Percentiles rank a stretch among this genome's conserved stretches.
These are phyloP conservation scores for Mergus octosetaceus DNA, from an alignment of 2,797 vertebrate genomes.

Conservation along the genomic window DNA sequence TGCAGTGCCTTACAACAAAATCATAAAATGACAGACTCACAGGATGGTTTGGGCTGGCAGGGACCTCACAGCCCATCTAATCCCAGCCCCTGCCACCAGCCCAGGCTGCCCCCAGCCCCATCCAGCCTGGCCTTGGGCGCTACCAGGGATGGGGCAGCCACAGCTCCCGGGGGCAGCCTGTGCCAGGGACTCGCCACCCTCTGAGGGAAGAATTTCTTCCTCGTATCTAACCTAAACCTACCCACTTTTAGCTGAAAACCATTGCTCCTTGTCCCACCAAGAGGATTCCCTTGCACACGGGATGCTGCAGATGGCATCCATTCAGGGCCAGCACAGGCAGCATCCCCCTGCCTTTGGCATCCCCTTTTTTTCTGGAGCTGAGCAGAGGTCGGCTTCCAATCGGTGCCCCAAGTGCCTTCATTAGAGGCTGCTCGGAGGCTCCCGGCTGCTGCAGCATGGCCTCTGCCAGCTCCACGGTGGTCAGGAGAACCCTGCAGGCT, in stretches of 20 bases:
- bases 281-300: background rate
- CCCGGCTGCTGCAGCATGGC: background rate
- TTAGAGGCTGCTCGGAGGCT: background rate
- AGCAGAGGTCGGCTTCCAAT: background rate
- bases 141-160: no score
- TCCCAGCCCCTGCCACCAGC: no score
- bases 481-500: background rate
- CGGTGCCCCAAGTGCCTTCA: background rate
- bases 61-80: no score
- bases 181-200: no score
- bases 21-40: no score
- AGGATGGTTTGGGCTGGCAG: no score
- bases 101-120: no score
- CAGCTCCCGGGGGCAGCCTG: no score
- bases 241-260: no score
- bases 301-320: accelerated
- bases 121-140: no score
- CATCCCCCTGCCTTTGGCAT: accelerated
- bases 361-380: background rate
- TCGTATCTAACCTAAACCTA: no score
- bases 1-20: background rate
- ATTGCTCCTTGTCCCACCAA: background rate
- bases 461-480: background rate
- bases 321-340: accelerated
- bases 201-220: no score